phyloP scores from a whole-genome alignment of 2,797 vertebrate genomes.

The Adrianichthys oophorus region DNA sequence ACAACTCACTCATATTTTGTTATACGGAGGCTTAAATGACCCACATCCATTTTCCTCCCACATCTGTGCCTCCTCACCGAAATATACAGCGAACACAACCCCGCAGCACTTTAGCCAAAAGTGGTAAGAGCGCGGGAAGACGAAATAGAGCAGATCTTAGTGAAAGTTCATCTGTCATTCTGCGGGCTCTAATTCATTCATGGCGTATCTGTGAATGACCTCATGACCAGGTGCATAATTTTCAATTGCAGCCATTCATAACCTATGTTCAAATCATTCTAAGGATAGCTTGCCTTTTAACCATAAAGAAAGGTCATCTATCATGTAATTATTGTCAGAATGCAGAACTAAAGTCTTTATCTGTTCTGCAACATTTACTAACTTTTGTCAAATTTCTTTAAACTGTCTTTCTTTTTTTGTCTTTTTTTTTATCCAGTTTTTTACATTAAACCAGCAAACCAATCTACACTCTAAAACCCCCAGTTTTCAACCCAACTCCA shows the following conservation, averaged over 20 bases:
- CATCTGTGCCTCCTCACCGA: constrained; percentile 43
- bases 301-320: constrained; percentile 32
- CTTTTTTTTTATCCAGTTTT: too few species aligned
- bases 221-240: constrained; percentile 34
- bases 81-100: constrained; percentile 55
- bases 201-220: constrained; percentile 52
- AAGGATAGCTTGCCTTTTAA: constrained; percentile 57
- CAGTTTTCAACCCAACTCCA: too few species aligned
- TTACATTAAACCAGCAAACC: too few species aligned
- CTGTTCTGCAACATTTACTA: constrained; percentile 1
- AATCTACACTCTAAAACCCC: too few species aligned
- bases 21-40: constrained; percentile 62
- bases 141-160: constrained; percentile 37
- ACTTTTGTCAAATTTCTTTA: constrained; percentile 5
- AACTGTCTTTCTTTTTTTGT: too few species aligned
- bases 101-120: constrained; percentile 49
- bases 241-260: constrained; percentile 51
- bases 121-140: constrained; percentile 22
- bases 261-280: constrained; percentile 45
- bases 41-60: constrained; percentile 70
- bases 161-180: constrained; percentile 52
- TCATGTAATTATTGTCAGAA: constrained; percentile 35
- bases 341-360: constrained; percentile 27
- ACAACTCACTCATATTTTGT: constrained; percentile 63
- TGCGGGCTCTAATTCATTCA: constrained; percentile 52